A percentile compares a stretch with the other conserved stretches of the same genome.
Evolutionary conservation across 2,797 vertebrate species (phyloP).

Genomic region (Crocodylus rhombifer): DNA sequence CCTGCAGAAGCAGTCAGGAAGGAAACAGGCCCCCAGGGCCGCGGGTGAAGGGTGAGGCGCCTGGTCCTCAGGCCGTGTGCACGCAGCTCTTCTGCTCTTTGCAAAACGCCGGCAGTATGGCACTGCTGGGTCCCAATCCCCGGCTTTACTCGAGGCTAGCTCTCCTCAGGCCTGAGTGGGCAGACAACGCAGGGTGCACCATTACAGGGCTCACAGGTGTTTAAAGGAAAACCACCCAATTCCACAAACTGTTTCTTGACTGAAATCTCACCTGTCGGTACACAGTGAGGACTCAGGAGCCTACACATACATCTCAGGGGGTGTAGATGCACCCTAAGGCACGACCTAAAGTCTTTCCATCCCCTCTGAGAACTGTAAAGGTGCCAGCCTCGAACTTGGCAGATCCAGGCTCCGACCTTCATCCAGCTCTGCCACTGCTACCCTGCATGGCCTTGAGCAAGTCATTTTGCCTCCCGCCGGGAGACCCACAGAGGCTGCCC

Average conservation of each 20-base stretch:
- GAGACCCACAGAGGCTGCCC: too few relatives aligned
- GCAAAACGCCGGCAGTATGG: too few relatives aligned
- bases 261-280: not conserved
- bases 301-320: not conserved
- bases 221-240: not conserved
- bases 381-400: too few relatives aligned
- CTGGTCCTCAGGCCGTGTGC: not conserved
- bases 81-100: not conserved
- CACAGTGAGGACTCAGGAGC: not conserved
- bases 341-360: not conserved
- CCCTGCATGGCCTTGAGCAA: too few relatives aligned
- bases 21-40: too few relatives aligned
- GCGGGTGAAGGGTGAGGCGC: not conserved
- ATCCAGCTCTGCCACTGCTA: too few relatives aligned
- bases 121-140: too few relatives aligned
- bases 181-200: not conserved
- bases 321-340: not conserved
- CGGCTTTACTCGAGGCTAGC: too few relatives aligned
- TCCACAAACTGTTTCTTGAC: accelerated
- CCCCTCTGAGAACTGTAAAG: not conserved
- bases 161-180: too few relatives aligned
- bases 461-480: too few relatives aligned
- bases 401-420: too few relatives aligned
- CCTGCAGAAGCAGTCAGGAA: not conserved
- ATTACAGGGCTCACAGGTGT: not conserved